These are phyloP conservation scores for Clepsis dumicolana DNA, from an alignment of 2,888 invertebrate species.

Conservation along the genomic window DNA sequence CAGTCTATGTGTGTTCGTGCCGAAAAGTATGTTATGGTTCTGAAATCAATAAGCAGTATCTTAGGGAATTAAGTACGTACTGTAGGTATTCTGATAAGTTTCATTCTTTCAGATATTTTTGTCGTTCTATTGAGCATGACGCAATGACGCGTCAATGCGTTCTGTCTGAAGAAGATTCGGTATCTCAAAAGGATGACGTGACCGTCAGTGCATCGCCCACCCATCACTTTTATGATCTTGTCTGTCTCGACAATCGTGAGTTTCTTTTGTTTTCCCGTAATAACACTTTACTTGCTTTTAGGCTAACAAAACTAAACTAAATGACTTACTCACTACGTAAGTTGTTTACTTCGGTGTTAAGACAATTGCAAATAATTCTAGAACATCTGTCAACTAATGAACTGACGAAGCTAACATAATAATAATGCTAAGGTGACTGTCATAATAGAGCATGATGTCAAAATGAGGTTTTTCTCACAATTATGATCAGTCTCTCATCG, in stretches of 20 bases:
- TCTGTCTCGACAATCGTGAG: constrained; percentile 96
- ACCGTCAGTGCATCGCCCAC: constrained; percentile 94
- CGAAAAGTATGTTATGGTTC: constrained; percentile 88
- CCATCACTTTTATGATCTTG: constrained; percentile 95
- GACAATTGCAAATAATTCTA: constrained; percentile 5
- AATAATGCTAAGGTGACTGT: constrained; percentile 32
- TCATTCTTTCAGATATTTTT: constrained; percentile 88
- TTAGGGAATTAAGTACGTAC: no score
- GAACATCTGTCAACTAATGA: constrained; percentile 10
- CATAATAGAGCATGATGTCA: constrained; percentile 63
- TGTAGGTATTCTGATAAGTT: background rate
- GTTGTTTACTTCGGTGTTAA: constrained; percentile 3
- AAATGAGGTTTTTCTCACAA: constrained; percentile 79
- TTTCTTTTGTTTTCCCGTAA: constrained; percentile 60
- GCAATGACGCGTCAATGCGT: constrained; percentile 94
- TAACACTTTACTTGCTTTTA: constrained; percentile 18
- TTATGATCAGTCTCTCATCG: constrained; percentile 85
- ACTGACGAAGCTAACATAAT: constrained; percentile 38
- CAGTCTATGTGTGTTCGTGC: constrained; percentile 95
- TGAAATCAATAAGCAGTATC: background rate
- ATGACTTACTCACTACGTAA: background rate
- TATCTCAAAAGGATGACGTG: constrained; percentile 95
- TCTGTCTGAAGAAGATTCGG: constrained; percentile 96
- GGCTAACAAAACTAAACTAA: constrained; percentile 31
- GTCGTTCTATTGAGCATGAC: constrained; percentile 95